phyloP scores from a whole-genome alignment of 1,140 invertebrate species.

The Cotesia glomerata region DNA sequence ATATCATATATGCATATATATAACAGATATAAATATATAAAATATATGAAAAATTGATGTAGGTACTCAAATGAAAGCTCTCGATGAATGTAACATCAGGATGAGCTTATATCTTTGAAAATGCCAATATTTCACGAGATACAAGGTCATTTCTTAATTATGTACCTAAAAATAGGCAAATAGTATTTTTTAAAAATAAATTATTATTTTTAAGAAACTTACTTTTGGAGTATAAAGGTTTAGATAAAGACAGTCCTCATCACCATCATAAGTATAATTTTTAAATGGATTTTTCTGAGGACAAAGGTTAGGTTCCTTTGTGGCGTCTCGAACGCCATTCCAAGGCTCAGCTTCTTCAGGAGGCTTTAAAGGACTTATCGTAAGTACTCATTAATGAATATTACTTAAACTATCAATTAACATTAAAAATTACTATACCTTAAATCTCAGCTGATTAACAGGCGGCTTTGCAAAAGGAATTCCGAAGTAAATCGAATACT shows the following conservation, averaged over 20 bases:
- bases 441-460: conserved; percentile 36
- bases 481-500: conserved; percentile 44
- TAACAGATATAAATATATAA: no score
- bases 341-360: conserved; percentile 35
- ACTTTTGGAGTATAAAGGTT: conserved; percentile 69
- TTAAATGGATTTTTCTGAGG: conserved; percentile 24
- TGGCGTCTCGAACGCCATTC: conserved; percentile 23
- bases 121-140: no score
- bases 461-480: conserved; percentile 48
- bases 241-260: conserved; percentile 73
- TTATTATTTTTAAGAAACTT: not conserved
- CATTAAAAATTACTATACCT: conserved; percentile 25
- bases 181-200: no score
- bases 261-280: conserved; percentile 37
- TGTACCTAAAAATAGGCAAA: no score
- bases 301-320: conserved; percentile 35
- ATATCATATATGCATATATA: no score
- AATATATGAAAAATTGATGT: no score
- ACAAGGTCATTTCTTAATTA: no score
- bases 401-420: conserved; percentile 1
- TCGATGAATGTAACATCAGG: no score
- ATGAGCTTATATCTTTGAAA: no score
- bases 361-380: conserved; percentile 13
- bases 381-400: not conserved
- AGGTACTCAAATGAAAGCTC: no score